A percentile compares a stretch with the other conserved stretches of the same genome.
Conservation (phyloP, 2,113 vertebrate genomes). For the Zosterops hypoxanthus region DNA sequence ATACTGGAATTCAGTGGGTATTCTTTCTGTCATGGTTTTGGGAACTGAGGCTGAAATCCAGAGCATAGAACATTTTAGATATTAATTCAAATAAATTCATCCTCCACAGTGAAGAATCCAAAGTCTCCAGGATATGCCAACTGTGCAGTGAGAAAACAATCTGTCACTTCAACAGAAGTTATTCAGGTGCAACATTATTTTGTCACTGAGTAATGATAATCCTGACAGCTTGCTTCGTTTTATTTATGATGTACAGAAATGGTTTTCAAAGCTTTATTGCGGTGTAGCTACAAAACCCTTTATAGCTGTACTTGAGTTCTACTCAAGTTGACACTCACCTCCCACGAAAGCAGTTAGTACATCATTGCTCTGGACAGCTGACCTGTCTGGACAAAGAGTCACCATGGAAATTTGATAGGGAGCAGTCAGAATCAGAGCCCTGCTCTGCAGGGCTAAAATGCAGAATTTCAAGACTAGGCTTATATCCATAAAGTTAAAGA, state of each 20-base stretch:
- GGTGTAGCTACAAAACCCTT: neutral
- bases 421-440: neutral
- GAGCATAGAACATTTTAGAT: neutral
- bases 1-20: neutral
- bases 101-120: neutral
- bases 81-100: neutral
- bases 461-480: neutral
- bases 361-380: neutral
- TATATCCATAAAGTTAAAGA: neutral
- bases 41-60: neutral
- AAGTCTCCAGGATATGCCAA: neutral
- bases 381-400: neutral
- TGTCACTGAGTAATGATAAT: neutral
- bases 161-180: neutral
- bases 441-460: neutral
- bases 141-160: neutral
- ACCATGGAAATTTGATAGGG: neutral
- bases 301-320: neutral
- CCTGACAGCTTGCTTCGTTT: neutral
- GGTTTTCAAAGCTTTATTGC: neutral
- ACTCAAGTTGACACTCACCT: neutral
- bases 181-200: neutral
- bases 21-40: neutral
- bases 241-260: neutral
- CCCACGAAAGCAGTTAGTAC: neutral